Evolutionary conservation across 2,113 vertebrate genomes (phyloP), one percentile per base, ranked within the genome.

Genomic region (Uria aalge): DNA sequence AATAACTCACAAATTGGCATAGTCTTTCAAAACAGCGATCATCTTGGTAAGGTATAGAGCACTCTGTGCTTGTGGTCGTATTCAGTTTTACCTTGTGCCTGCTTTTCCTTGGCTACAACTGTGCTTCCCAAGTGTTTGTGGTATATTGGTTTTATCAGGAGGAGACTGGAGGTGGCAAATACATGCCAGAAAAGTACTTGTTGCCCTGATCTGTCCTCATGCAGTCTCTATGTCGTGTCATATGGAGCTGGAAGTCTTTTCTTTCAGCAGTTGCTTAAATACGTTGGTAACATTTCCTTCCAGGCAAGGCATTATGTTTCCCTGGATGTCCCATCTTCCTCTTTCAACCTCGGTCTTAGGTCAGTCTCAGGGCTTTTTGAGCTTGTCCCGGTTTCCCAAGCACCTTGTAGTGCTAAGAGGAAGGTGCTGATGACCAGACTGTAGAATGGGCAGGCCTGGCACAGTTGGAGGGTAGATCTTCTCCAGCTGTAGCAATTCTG

Each of bases 391-490:
- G 12, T 38, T 79, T 56, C 34, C 24, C 23, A 82, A 17, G 20
- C 8, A 50, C 12, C 26, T 59, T 11, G 14, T 4, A 29, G 38
- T 3, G 22, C 14, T 52, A 16, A 40, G 36, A 92, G 15, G 27
- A 20, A 53, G 41, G 5, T 63, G 29, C 4, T 48, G 40, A 8
- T 62, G 79, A 6, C 29, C 0, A 1, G 34, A 5, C 26, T 64
- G 38, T 23, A 21, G 12, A 11, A 17, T 0, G 1, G 63, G 23
- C 38, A 59, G 17, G 15, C 11, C 24, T 32, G 50, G 36, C 6
- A 67, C 17, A 47, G 36, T 0, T 0, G 0, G 11, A 60, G 8
- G 30, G 40, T 64, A 43, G 24, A 45, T 21, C 27, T 45, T 47
- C n/a, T 73, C 40, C 29, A 43, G 34, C 32, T 52, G 53, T 11